Conservation (phyloP, 2,113 vertebrate genomes). For the Dromas ardeola region DNA sequence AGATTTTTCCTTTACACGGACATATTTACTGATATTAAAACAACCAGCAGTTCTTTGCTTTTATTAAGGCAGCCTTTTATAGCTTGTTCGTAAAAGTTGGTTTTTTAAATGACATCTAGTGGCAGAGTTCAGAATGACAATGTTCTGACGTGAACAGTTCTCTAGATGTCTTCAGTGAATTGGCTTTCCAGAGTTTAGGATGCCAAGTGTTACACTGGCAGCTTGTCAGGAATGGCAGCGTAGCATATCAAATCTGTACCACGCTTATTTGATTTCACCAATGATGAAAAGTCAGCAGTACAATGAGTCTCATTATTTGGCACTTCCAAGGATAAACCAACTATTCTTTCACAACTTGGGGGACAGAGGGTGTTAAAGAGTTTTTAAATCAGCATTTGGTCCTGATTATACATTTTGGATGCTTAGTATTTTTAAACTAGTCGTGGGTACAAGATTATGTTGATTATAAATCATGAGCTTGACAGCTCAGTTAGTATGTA, state of each 20-base stretch:
- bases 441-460: neutral
- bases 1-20: neutral
- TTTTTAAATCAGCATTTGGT: neutral
- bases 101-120: constrained; percentile 11
- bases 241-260: neutral
- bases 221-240: neutral
- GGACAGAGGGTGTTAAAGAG: neutral
- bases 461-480: neutral
- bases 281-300: neutral
- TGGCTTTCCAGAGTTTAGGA: neutral
- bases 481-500: neutral
- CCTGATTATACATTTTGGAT: neutral
- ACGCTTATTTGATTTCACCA: neutral
- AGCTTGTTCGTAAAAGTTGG: neutral
- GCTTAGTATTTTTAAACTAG: neutral
- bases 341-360: neutral
- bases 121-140: constrained; percentile 9
- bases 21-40: neutral
- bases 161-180: neutral
- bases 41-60: neutral
- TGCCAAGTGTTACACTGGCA: neutral
- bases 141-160: neutral
- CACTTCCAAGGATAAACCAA: neutral
- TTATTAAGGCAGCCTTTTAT: neutral
- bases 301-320: neutral